Evolutionary conservation across 2,797 vertebrate genomes (phyloP).

Genomic region (Onychomys torridus): DNA sequence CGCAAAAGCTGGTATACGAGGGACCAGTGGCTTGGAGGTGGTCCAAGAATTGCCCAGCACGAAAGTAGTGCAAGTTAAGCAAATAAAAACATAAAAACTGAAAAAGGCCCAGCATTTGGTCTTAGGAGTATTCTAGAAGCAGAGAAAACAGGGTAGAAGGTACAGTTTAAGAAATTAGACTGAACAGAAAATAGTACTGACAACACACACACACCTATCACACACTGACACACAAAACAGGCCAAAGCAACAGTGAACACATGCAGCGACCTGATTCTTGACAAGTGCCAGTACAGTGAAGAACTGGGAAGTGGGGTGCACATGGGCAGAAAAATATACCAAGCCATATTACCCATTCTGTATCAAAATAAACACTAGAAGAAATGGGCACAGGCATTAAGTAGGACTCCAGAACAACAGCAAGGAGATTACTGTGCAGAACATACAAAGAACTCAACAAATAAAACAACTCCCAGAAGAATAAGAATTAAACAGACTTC

Average conservation of each 20-base stretch:
- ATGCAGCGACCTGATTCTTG: background rate
- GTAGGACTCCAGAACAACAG: background rate
- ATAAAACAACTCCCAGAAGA: background rate
- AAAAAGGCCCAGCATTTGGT: background rate
- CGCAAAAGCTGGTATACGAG: background rate
- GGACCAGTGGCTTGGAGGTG: background rate
- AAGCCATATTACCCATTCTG: background rate
- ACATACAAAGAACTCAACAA: background rate
- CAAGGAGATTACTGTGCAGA: background rate
- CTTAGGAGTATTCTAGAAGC: background rate
- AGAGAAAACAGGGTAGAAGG: background rate
- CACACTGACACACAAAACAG: background rate
- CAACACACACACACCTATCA: background rate
- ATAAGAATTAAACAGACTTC: background rate
- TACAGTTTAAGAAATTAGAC: background rate
- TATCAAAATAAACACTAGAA: background rate
- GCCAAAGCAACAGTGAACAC: background rate
- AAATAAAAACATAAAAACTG: background rate
- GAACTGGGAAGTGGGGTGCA: background rate
- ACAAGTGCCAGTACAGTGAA: background rate
- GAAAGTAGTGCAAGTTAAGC: slow-evolving; percentile 5
- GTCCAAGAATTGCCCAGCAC: background rate
- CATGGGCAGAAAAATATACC: background rate
- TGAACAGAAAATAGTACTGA: background rate
- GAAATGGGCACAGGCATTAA: background rate